phyloP scores from a whole-genome alignment of 2,797 vertebrate genomes.

The Molothrus aeneus region DNA sequence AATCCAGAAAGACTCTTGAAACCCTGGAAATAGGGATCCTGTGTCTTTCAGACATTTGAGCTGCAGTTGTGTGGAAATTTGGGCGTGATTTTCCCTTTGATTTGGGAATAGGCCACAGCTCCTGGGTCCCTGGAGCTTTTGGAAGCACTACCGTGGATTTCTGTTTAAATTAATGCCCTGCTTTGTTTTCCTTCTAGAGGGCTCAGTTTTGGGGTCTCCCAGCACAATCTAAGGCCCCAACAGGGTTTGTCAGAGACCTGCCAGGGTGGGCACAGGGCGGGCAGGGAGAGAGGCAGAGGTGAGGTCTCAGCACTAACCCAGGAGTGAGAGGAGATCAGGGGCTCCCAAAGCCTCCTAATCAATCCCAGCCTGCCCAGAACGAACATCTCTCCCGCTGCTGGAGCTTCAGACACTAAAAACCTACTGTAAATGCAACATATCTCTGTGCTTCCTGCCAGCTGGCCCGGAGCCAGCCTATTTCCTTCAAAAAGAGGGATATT shows the following conservation, averaged over 20 bases:
- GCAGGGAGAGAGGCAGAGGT: not conserved
- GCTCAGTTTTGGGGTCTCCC: not conserved
- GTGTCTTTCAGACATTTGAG: not conserved
- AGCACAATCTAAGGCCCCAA: not conserved
- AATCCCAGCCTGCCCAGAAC: conserved; percentile 72
- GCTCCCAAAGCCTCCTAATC: conserved; percentile 69
- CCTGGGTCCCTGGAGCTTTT: not conserved
- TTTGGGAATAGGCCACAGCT: not conserved
- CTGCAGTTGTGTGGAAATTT: accelerated
- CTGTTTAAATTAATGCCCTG: not conserved
- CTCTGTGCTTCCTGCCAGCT: conserved; percentile 69
- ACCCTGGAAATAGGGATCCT: not conserved
- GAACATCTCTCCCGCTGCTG: conserved; percentile 61
- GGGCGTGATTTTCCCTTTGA: not conserved
- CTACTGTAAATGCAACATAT: conserved; percentile 76
- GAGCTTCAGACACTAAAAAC: conserved; percentile 73
- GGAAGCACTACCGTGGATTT: not conserved
- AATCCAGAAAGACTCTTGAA: not conserved
- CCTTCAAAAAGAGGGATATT: conserved; percentile 79
- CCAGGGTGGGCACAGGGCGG: not conserved
- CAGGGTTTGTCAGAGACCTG: not conserved
- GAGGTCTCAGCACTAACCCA: not conserved
- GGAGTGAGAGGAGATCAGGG: not conserved
- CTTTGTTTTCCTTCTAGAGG: not conserved
- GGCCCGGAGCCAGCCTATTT: conserved; percentile 68